Percentiles rank a stretch among this genome's conserved stretches.
Conservation (phyloP, 1,140 invertebrate genomes). For the Drosophila nebulosa region DNA sequence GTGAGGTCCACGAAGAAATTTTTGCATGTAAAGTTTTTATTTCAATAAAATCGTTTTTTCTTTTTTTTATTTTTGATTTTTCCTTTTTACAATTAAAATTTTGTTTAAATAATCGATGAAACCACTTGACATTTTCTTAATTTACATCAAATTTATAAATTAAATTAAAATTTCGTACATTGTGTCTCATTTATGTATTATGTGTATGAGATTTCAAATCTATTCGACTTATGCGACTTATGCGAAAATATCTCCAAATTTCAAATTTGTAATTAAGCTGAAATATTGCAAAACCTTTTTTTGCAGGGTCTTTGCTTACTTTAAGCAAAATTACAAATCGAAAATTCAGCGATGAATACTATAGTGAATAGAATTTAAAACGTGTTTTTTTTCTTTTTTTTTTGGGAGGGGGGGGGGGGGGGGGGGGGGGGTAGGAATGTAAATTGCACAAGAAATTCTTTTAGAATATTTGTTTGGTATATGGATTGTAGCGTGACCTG, state of each 20-base stretch:
- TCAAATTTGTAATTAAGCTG: neutral
- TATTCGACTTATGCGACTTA: conserved; percentile 15
- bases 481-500: conserved; percentile 29
- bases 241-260: neutral
- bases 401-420: no score
- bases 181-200: conserved; percentile 4
- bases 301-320: neutral
- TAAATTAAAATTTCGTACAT: neutral
- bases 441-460: conserved; percentile 71
- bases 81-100: conserved; percentile 46
- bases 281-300: neutral
- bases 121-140: conserved; percentile 28
- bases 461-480: conserved; percentile 44
- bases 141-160: conserved; percentile 17
- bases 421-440: no score
- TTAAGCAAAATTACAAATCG: neutral
- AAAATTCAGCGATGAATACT: neutral
- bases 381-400: neutral
- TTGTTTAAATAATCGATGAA: conserved; percentile 52
- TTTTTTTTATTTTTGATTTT: conserved; percentile 24
- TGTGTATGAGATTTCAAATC: conserved; percentile 57
- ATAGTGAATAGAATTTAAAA: neutral
- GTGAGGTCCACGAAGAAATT: no score
- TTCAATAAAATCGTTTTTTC: conserved; percentile 51
- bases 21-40: conserved; percentile 62